These are phyloP conservation scores for Papilio elwesi DNA, from an alignment of 2,888 invertebrate species.

Conservation along the genomic window DNA sequence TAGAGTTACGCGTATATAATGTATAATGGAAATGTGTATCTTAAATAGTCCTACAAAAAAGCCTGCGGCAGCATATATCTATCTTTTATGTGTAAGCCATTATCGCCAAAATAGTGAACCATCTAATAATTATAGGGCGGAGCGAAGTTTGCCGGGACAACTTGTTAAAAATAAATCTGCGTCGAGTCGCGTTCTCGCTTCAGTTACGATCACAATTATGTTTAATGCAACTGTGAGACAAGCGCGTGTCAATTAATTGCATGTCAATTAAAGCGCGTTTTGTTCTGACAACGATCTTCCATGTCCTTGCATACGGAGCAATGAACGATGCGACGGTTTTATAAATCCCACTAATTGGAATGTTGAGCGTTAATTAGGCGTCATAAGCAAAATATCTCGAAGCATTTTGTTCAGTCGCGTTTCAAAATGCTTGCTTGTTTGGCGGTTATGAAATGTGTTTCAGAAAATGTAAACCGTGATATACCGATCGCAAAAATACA, in stretches of 20 bases:
- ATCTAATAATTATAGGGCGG: too few species aligned
- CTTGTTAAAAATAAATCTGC: not conserved
- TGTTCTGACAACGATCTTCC: constrained; percentile 4
- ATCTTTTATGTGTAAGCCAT: too few species aligned
- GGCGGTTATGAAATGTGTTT: too few species aligned
- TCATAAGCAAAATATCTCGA: not conserved
- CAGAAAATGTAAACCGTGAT: too few species aligned
- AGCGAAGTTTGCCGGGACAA: too few species aligned
- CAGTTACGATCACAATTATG: not conserved
- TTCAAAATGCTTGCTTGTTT: too few species aligned
- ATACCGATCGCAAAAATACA: too few species aligned
- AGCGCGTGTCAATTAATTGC: constrained; percentile 14
- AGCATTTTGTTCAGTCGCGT: not conserved
- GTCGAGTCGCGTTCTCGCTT: not conserved
- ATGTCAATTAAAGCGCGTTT: constrained; percentile 26
- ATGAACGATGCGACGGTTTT: constrained; percentile 1
- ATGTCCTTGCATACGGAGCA: constrained; percentile 4
- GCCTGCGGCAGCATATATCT: too few species aligned
- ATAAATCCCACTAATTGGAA: constrained; percentile 2
- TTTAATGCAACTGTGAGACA: constrained; percentile 1
- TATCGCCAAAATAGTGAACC: too few species aligned
- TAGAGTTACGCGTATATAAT: too few species aligned
- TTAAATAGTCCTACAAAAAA: too few species aligned
- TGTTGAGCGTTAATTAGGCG: not conserved
- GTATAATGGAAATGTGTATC: too few species aligned